Evolutionary conservation across 2,113 vertebrate genomes (phyloP).

Genomic region (Camelus bactrianus): DNA sequence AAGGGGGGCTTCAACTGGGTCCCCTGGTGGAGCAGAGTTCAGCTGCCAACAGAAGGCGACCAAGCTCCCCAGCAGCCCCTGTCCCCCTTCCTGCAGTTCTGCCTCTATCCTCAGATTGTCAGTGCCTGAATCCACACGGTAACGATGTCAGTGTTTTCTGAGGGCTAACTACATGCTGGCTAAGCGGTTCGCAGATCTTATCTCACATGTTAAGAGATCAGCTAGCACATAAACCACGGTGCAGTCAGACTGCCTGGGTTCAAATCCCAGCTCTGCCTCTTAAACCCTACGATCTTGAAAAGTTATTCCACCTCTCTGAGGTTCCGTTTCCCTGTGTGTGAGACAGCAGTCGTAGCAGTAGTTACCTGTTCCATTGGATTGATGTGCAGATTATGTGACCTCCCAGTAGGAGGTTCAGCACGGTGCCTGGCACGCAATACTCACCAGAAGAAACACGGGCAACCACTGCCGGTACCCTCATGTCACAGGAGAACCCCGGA

Average conservation of each 20-base stretch:
- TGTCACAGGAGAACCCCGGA: no score
- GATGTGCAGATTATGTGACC: not conserved
- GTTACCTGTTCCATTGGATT: fast-evolving
- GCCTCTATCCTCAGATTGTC: not conserved
- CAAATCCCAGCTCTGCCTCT: not conserved
- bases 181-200: not conserved
- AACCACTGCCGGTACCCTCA: fast-evolving
- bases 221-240: not conserved
- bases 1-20: not conserved
- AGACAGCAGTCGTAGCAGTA: no score
- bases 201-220: not conserved
- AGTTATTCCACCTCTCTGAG: fast-evolving
- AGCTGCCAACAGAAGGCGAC: not conserved
- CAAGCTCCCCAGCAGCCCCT: no score
- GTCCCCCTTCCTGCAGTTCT: not conserved
- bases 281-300: not conserved
- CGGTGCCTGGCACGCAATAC: fast-evolving
- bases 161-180: not conserved
- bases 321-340: not conserved
- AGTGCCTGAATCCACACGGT: fast-evolving
- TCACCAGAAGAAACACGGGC: not conserved
- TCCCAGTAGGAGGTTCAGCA: fast-evolving
- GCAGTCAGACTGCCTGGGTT: not conserved
- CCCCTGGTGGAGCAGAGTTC: not conserved
- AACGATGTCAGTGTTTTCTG: fast-evolving